phyloP scores from a whole-genome alignment of 1,140 invertebrate genomes.

The Drosophila ficusphila region DNA sequence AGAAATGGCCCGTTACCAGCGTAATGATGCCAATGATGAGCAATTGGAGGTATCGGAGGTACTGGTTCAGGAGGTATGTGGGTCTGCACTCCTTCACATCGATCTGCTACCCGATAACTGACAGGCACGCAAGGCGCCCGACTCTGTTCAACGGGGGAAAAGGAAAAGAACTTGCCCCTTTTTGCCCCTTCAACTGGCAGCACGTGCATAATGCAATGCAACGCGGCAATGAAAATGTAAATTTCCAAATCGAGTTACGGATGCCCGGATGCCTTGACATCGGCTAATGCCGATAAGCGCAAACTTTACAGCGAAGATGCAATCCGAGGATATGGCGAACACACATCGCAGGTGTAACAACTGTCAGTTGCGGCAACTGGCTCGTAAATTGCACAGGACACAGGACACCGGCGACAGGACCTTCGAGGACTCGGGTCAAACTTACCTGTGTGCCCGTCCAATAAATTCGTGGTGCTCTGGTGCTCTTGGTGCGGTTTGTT shows the following conservation, averaged over 20 bases:
- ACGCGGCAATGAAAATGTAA: constrained; percentile 64
- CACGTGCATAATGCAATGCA: constrained; percentile 60
- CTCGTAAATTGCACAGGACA: constrained; percentile 76
- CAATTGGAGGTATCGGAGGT: constrained; percentile 1
- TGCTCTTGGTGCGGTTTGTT: constrained; percentile 74
- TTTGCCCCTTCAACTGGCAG: constrained; percentile 18
- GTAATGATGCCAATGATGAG: constrained; percentile 16
- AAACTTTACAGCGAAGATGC: constrained; percentile 44
- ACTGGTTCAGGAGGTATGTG: constrained; percentile 45
- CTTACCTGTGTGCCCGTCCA: constrained; percentile 48
- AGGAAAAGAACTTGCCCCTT: constrained; percentile 25
- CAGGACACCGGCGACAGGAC: not conserved
- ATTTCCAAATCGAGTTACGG: constrained; percentile 75
- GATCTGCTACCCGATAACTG: constrained; percentile 59
- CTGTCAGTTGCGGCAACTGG: constrained; percentile 41
- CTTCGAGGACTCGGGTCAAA: not conserved
- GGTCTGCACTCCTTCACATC: constrained; percentile 49
- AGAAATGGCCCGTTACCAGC: constrained; percentile 57
- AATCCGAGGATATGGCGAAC: constrained; percentile 25
- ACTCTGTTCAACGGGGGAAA: constrained; percentile 4
- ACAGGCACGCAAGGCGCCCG: constrained; percentile 77
- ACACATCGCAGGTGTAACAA: constrained; percentile 74
- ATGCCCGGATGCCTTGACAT: constrained; percentile 67
- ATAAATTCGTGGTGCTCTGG: constrained; percentile 71
- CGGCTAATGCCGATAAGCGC: constrained; percentile 56